Base-by-base conservation (phyloP, 2,888 invertebrate species). In the Drosophila pullipes region DNA sequence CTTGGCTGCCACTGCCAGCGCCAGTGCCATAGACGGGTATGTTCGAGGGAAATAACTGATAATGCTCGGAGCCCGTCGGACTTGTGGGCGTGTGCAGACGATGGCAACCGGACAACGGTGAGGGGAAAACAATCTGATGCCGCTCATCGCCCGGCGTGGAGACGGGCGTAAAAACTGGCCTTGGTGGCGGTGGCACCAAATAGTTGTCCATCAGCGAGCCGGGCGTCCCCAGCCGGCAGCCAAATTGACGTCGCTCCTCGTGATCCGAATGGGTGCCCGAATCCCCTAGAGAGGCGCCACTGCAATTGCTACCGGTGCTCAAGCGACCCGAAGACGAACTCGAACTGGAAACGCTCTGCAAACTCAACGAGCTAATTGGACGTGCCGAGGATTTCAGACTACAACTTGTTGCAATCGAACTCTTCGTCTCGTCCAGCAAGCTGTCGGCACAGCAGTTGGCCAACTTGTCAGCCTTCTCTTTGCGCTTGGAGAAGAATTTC, bases 201-300 rank as follows among this genome's bases (percentile, higher is more conserved):
- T 95, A 95, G 89, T 95, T 95, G 60, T 95, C 95, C 91, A 95
- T 93, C 30, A 93, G 77, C 22, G 92, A 91, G 0, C 92, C 93
- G 0, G 92, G 87, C 10, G 85, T 91, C n/a, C 91, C 93, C 35
- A 92, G 77, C 6, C 93, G 92, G 62, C 92, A 93, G 57, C 89
- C 91, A 13, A 90, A 89, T 49, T 79, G 78, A 22, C 93, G 91
- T 76, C 96, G 95, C 65, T 97, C 97, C 76, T 97, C 97, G 63
- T 96, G 95, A 92, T 97, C 97, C 0, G 97, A 97, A 91, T 97
- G 97, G 0, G 97, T 97, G 65, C 97, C 97, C 89, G 97, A 97
- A 86, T 97, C 97, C 0, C 97, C 97, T 0, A 97, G 94, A 85
- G 97, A 97, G 39, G 96, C 96, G 4, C 96, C 97, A 83, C 97